These are phyloP conservation scores for Proteles cristata DNA, from an alignment of 2,113 vertebrate genomes.

Conservation along the genomic window DNA sequence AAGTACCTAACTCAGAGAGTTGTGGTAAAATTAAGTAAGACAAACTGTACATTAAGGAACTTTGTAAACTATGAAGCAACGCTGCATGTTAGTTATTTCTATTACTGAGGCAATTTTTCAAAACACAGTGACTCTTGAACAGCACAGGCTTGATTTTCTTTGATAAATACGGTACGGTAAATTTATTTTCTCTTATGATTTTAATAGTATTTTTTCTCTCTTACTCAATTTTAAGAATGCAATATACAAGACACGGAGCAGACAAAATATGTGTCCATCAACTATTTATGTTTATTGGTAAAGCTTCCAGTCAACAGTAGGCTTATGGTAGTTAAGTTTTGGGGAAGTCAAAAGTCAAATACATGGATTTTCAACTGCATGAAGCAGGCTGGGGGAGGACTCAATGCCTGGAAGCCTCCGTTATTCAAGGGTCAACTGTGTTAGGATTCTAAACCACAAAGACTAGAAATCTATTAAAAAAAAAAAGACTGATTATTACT, in stretches of 20 bases:
- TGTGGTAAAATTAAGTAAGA: not conserved
- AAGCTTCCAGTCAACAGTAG: not conserved
- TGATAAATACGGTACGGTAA: not conserved
- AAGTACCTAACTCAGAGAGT: not conserved
- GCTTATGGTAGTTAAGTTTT: not conserved
- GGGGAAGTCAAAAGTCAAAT: not conserved
- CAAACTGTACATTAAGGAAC: not conserved
- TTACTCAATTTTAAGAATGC: not conserved
- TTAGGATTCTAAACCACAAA: not conserved
- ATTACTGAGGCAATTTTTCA: not conserved
- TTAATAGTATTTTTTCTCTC: not conserved
- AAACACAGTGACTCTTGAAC: not conserved
- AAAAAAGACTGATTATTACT: not conserved
- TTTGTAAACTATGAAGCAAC: not conserved
- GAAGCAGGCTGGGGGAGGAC: not conserved
- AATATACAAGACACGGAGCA: not conserved
- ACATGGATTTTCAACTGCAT: not conserved
- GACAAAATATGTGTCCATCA: not conserved
- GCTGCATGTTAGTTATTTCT: not conserved
- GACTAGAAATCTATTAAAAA: not conserved
- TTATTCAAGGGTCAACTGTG: not conserved
- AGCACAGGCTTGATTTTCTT: not conserved
- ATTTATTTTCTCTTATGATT: not conserved
- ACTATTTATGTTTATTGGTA: not conserved
- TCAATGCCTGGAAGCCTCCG: not conserved